Conservation (phyloP, 2,888 invertebrate genomes). For the Drosophila acutilabella region DNA sequence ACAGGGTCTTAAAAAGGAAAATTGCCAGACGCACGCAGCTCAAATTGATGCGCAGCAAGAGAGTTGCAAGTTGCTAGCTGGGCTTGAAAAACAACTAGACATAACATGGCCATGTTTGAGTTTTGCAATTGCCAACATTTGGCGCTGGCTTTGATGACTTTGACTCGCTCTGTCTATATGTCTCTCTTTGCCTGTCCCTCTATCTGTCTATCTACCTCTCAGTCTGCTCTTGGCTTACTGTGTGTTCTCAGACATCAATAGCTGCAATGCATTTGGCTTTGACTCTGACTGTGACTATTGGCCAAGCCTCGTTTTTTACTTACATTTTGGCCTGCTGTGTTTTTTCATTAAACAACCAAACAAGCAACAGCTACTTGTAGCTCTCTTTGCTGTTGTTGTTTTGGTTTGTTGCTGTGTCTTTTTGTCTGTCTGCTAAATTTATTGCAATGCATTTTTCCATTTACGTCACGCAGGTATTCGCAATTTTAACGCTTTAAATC, state of each 20-base stretch:
- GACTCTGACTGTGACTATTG: slow-evolving; percentile 31
- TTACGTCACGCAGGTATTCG: slow-evolving; percentile 66
- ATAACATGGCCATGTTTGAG: slow-evolving; percentile 69
- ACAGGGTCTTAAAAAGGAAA: slow-evolving; percentile 41
- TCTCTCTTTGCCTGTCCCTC: slow-evolving; percentile 35
- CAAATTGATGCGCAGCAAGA: slow-evolving; percentile 35
- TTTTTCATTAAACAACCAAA: slow-evolving; percentile 56
- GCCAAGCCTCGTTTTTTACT: slow-evolving; percentile 50
- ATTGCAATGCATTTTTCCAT: slow-evolving; percentile 74
- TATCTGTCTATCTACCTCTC: slow-evolving; percentile 27
- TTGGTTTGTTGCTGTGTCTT: slow-evolving; percentile 35
- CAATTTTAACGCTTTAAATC: slow-evolving; percentile 69
- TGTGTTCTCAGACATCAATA: slow-evolving; percentile 77
- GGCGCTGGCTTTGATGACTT: slow-evolving; percentile 77
- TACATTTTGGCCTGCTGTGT: slow-evolving; percentile 41
- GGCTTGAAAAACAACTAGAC: slow-evolving; percentile 27
- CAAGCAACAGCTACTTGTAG: slow-evolving; percentile 53
- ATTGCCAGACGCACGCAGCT: slow-evolving; percentile 58
- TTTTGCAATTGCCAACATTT: slow-evolving; percentile 69
- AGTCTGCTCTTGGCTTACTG: slow-evolving; percentile 42
- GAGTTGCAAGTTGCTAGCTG: slow-evolving; percentile 16
- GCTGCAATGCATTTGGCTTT: slow-evolving; percentile 54
- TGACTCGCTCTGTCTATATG: slow-evolving; percentile 36
- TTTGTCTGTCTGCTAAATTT: slow-evolving; percentile 60
- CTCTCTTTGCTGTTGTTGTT: slow-evolving; percentile 24